Base-by-base conservation (phyloP, 2,888 invertebrate genomes). In the Yponomeuta evonymella region DNA sequence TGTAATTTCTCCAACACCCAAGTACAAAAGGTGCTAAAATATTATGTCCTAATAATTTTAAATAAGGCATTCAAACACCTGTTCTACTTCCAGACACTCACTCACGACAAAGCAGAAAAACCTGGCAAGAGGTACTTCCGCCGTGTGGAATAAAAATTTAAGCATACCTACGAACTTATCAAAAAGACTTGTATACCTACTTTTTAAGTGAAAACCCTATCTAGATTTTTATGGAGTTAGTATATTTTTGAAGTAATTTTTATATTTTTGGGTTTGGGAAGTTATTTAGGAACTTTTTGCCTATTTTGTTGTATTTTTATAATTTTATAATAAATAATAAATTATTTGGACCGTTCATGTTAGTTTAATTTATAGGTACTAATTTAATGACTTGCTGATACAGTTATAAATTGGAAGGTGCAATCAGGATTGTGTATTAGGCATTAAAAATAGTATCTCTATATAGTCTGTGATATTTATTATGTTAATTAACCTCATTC, bases 111-210 rank as follows among this genome's bases (percentile, higher is more conserved):
- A 66, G 91, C 90, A 71, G 86, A 80, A 48, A 84, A 80, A 70
- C 83, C 93, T 73, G 94, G 89, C 11, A 94, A 94, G 78, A 88
- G 94, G 73, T 94, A 90, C 79, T 94, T 93, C 77, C 93, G 93
- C 73, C 86, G 93, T 76, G 76, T 91, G 67, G 82, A 86, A 3
- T 70, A 71, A 76, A 72, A 58, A 58, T 15, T 51, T 58, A 58
- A 58, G 51, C 51, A 3, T 58, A 58, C 12, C 15, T 58, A 58
- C 51, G 1, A 15, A 58, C 1, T 58, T 58, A 58, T 58, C 51
- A 15, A 12, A 58, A 58, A 58, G 51, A 58, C 51, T 58, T 58
- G 15, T 58, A 12, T 43, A 43, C 43, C 43, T 43, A 43, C 9
- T 58, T 58, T 23, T 12, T 58, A 58, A 58, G 51, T 15, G 1